phyloP scores from a whole-genome alignment of 2,888 invertebrate genomes.

The Tinea trinotella region DNA sequence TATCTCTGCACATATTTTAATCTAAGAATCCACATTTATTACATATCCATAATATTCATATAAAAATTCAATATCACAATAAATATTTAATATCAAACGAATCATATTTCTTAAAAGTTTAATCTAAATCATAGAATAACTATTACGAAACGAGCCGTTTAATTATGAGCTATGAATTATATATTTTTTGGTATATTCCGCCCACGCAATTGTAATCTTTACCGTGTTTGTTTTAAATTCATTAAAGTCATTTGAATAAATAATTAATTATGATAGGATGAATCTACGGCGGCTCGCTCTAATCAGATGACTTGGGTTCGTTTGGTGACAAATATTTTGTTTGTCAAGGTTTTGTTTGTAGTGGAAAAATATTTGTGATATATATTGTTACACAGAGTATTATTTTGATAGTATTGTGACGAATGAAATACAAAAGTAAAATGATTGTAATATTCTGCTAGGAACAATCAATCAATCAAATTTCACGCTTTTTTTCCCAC shows the following conservation, averaged over 20 bases:
- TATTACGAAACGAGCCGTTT: not conserved
- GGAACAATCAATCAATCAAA: too few species aligned
- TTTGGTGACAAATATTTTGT: too few species aligned
- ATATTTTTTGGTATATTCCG: slow-evolving; percentile 22
- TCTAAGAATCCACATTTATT: too few species aligned
- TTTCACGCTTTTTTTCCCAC: too few species aligned
- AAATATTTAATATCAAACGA: not conserved
- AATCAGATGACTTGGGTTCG: slow-evolving; percentile 28
- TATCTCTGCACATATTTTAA: too few species aligned
- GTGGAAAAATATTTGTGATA: too few species aligned
- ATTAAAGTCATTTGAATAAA: slow-evolving; percentile 43
- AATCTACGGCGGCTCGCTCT: slow-evolving; percentile 22
- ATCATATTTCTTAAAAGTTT: not conserved
- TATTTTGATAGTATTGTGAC: too few species aligned
- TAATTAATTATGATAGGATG: slow-evolving; percentile 52
- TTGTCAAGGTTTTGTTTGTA: not conserved
- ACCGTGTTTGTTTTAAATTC: slow-evolving; percentile 36
- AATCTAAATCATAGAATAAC: not conserved
- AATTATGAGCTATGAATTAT: not conserved
- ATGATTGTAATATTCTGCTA: too few species aligned
- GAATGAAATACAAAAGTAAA: too few species aligned
- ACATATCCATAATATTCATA: too few species aligned
- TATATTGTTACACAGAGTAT: too few species aligned
- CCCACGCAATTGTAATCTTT: slow-evolving; percentile 39
- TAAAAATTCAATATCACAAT: too few species aligned